Conservation (phyloP, 2,888 invertebrate species). For the Apotomis turbidana region DNA sequence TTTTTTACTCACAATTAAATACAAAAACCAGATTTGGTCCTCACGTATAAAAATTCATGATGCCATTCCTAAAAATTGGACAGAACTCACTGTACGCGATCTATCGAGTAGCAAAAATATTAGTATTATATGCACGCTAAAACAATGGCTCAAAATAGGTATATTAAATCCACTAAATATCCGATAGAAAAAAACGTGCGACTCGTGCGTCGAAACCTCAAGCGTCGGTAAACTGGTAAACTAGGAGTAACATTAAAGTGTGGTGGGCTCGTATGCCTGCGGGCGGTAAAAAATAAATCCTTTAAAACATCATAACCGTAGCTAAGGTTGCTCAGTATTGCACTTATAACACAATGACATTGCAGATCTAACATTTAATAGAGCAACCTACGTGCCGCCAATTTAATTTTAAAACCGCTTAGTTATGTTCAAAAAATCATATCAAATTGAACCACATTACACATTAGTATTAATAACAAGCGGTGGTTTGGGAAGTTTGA, state of each 20-base stretch:
- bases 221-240: conserved; percentile 75
- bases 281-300: conserved; percentile 54
- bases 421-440: background rate
- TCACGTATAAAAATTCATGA: conserved; percentile 74
- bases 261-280: conserved; percentile 62
- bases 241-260: conserved; percentile 70
- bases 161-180: conserved; percentile 79
- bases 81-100: conserved; percentile 69
- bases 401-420: background rate
- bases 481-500: conserved; percentile 1
- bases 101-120: conserved; percentile 80
- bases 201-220: conserved; percentile 64
- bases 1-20: conserved; percentile 60
- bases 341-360: too few relatives aligned
- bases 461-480: conserved; percentile 7
- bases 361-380: too few relatives aligned
- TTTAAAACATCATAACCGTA: too few relatives aligned
- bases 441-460: background rate
- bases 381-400: too few relatives aligned
- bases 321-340: too few relatives aligned
- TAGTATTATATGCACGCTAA: conserved; percentile 76
- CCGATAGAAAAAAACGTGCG: conserved; percentile 67
- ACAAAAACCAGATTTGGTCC: conserved; percentile 76
- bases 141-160: conserved; percentile 73
- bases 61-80: conserved; percentile 80